phyloP scores from a whole-genome alignment of 2,888 invertebrate species.

The Eupelmus urozonus region DNA sequence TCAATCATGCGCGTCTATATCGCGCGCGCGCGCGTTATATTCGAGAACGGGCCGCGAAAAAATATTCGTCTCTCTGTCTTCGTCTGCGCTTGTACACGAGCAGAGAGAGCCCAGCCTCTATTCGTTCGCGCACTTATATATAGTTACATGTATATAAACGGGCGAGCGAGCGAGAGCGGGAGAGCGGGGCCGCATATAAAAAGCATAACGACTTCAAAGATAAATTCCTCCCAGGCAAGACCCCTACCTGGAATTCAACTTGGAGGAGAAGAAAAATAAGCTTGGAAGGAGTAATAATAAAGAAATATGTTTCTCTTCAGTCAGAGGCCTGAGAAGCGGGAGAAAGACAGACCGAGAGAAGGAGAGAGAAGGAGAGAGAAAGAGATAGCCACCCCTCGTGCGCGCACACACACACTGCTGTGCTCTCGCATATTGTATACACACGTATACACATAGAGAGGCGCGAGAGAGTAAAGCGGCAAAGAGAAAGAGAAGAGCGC shows the following conservation, averaged over 20 bases:
- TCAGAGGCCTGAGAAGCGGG: slow-evolving; percentile 61
- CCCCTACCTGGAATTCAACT: slow-evolving; percentile 74
- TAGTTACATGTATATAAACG: slow-evolving; percentile 63
- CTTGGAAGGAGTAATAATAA: slow-evolving; percentile 76
- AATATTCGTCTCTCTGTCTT: slow-evolving; percentile 53
- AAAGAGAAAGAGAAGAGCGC: slow-evolving; percentile 4
- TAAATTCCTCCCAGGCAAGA: slow-evolving; percentile 68
- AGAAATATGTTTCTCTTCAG: slow-evolving; percentile 77
- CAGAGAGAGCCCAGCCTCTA: background rate
- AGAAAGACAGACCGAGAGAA: no score
- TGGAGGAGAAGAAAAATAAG: slow-evolving; percentile 76
- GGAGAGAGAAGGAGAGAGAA: background rate
- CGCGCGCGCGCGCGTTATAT: slow-evolving; percentile 13
- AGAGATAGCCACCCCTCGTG: slow-evolving; percentile 21
- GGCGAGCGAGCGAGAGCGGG: no score
- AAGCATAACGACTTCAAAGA: slow-evolving; percentile 72
- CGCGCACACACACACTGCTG: background rate
- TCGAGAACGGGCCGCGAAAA: slow-evolving; percentile 48
- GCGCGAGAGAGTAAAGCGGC: background rate
- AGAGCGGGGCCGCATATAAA: slow-evolving; percentile 66
- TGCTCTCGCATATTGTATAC: background rate
- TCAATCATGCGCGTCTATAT: slow-evolving; percentile 50
- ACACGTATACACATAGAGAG: background rate
- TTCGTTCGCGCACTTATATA: slow-evolving; percentile 32
- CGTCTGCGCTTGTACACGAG: background rate